These are phyloP conservation scores for Whitmania pigra DNA, from an alignment of 1,140 invertebrate genomes.

Conservation along the genomic window DNA sequence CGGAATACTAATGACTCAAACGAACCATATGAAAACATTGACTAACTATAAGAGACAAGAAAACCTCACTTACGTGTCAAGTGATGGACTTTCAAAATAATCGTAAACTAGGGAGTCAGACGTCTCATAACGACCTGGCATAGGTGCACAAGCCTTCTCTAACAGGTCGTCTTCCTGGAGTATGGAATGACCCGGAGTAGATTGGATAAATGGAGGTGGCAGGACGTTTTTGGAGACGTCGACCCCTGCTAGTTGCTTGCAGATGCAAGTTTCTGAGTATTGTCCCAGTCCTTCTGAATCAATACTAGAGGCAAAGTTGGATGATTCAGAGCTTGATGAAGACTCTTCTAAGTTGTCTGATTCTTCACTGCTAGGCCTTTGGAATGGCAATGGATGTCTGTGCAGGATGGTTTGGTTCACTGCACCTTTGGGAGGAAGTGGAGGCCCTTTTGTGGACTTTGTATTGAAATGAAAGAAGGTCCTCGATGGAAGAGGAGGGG, in stretches of 20 bases:
- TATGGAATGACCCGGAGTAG: neutral
- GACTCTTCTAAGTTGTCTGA: neutral
- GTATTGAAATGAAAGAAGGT: neutral
- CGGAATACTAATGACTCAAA: no score
- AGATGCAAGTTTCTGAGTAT: neutral
- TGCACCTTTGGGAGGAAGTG: constrained; percentile 1
- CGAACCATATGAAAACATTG: no score
- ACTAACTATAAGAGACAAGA: no score
- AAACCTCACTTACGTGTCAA: no score
- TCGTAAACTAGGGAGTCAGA: constrained; percentile 17
- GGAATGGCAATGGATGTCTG: neutral
- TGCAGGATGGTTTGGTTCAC: neutral
- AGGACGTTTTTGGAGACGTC: neutral
- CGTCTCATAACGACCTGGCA: constrained; percentile 17
- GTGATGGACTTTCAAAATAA: neutral
- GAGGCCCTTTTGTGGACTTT: neutral
- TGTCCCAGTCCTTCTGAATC: neutral
- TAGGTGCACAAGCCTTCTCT: constrained; percentile 1
- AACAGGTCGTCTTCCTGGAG: neutral
- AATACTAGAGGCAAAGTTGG: neutral
- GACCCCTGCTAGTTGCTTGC: neutral
- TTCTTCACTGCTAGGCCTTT: constrained; percentile 8
- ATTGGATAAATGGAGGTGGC: neutral
- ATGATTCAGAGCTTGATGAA: constrained; percentile 3
- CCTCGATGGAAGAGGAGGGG: no score